A percentile compares a stretch with the other conserved stretches of the same genome.
Evolutionary conservation across 2,797 vertebrate species (phyloP).

Genomic region (Mormyrops boulengeri): DNA sequence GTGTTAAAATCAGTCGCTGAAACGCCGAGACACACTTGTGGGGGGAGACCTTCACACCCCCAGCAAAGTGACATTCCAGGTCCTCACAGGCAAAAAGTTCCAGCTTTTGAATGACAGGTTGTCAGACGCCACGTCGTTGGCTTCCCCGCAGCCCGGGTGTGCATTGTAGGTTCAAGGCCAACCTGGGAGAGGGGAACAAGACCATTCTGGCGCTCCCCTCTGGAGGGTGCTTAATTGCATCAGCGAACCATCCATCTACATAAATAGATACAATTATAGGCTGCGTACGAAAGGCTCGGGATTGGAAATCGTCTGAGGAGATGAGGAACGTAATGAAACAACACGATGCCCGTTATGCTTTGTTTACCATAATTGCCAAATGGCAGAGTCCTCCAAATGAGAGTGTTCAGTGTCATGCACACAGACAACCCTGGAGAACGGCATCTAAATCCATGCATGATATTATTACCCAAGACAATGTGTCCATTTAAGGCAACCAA

Average conservation of each 20-base stretch:
- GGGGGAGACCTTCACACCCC: background rate
- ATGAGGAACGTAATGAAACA: background rate
- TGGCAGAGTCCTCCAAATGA: background rate
- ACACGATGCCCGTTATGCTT: background rate
- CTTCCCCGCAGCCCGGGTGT: background rate
- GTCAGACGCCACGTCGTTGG: background rate
- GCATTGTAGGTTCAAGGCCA: background rate
- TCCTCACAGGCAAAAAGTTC: background rate
- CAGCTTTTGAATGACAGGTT: background rate
- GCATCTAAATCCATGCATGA: background rate
- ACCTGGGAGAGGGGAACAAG: background rate
- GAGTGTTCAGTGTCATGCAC: background rate
- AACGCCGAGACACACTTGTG: background rate
- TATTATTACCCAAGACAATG: background rate
- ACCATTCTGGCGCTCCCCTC: background rate
- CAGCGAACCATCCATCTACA: background rate
- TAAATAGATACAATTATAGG: background rate
- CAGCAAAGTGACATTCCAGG: background rate
- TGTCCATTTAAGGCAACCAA: background rate
- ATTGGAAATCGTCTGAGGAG: background rate
- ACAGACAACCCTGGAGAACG: background rate
- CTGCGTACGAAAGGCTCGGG: too few species aligned
- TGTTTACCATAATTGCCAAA: constrained; percentile 6
- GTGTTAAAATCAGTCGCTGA: constrained; percentile 8
- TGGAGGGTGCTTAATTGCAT: background rate